Conservation (phyloP, 2,888 invertebrate species). For the Stratiomys singularior region DNA sequence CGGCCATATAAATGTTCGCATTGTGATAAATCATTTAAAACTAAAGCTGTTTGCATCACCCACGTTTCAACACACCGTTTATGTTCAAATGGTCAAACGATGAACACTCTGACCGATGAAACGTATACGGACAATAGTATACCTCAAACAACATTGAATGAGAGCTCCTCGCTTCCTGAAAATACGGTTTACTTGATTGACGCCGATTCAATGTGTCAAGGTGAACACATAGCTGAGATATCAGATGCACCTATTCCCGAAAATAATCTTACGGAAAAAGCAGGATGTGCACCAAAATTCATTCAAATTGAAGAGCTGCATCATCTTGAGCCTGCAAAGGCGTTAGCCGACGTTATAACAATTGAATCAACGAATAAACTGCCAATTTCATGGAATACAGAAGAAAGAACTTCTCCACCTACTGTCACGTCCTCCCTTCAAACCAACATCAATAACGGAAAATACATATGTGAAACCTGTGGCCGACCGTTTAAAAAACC, state of each 20-base stretch:
- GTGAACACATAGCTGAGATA: background rate
- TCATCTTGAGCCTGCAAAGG: background rate
- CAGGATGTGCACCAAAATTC: conserved; percentile 6
- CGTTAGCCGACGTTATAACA: background rate
- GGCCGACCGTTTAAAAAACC: conserved; percentile 52
- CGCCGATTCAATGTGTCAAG: too few relatives aligned
- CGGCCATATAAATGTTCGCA: conserved; percentile 53
- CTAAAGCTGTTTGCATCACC: conserved; percentile 50
- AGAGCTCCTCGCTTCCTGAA: too few relatives aligned
- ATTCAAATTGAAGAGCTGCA: conserved; percentile 28
- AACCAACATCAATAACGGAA: background rate
- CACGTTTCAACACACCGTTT: conserved; percentile 53
- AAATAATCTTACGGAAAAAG: too few relatives aligned
- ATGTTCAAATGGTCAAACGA: too few relatives aligned
- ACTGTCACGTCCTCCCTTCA: background rate
- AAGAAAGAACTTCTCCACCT: background rate
- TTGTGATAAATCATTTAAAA: conserved; percentile 52
- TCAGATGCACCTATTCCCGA: too few relatives aligned
- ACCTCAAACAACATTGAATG: too few relatives aligned
- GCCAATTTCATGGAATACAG: background rate
- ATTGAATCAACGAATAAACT: background rate
- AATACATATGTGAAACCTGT: conserved; percentile 41
- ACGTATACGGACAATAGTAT: too few relatives aligned
- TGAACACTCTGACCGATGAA: too few relatives aligned
- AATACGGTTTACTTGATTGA: too few relatives aligned